Evolutionary conservation across 2,797 vertebrate genomes (phyloP).

Genomic region (Acanthopagrus latus): DNA sequence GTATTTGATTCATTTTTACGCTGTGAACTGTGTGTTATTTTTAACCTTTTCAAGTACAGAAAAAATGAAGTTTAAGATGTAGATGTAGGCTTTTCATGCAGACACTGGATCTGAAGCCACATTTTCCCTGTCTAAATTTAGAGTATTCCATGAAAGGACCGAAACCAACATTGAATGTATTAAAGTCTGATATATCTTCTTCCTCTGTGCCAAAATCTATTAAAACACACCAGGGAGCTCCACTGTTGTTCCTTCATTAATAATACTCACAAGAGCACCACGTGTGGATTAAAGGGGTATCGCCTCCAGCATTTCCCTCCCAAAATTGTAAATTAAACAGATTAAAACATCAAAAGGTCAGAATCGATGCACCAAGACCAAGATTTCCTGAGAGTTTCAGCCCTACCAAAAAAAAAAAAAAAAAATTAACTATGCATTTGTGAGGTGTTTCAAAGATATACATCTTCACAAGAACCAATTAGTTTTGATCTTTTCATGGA

Average conservation of each 20-base stretch:
- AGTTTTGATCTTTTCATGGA: conserved; percentile 9
- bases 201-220: too few species aligned
- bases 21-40: not conserved
- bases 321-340: too few species aligned
- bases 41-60: not conserved
- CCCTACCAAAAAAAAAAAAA: too few species aligned
- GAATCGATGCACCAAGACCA: not conserved
- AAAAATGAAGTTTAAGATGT: not conserved
- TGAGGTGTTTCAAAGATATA: not conserved
- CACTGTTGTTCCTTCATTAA: too few species aligned
- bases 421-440: too few species aligned
- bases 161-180: not conserved
- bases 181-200: not conserved
- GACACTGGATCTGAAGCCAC: not conserved
- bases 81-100: not conserved
- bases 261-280: too few species aligned
- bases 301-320: too few species aligned
- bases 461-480: not conserved
- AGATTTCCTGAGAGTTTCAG: too few species aligned
- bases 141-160: not conserved
- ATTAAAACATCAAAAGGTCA: not conserved
- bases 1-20: too few species aligned
- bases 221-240: too few species aligned
- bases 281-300: too few species aligned
- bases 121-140: too few species aligned